phyloP scores from a whole-genome alignment of 1,140 invertebrate genomes.

The Meteorus sp. region DNA sequence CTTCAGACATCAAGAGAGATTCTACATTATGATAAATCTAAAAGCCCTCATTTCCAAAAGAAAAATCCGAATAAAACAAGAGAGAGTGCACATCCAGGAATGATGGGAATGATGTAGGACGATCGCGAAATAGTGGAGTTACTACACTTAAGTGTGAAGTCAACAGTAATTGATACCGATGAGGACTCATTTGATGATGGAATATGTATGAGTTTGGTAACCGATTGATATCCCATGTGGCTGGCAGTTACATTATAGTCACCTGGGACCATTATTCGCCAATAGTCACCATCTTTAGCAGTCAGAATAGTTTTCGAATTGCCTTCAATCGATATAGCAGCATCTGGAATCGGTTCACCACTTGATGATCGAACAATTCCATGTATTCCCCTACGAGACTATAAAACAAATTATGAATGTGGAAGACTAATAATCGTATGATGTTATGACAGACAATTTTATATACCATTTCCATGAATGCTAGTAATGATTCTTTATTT shows the following conservation, averaged over 20 bases:
- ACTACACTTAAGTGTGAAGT: conserved; percentile 84
- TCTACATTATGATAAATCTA: conserved; percentile 10
- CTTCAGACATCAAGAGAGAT: conserved; percentile 14
- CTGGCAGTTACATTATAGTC: conserved; percentile 79
- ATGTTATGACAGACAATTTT: no score
- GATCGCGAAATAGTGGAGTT: no score
- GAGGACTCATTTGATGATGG: conserved; percentile 45
- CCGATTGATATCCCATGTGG: conserved; percentile 68
- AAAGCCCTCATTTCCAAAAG: not conserved
- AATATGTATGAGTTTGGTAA: conserved; percentile 66
- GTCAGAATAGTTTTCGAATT: conserved; percentile 72
- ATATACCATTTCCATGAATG: conserved; percentile 82
- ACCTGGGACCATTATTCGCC: conserved; percentile 86
- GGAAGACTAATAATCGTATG: no score
- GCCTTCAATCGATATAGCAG: conserved; percentile 73
- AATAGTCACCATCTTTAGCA: conserved; percentile 85
- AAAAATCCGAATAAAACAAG: conserved; percentile 5
- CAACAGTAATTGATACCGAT: conserved; percentile 64
- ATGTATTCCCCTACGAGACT: conserved; percentile 81
- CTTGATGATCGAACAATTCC: conserved; percentile 83
- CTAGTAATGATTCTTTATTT: conserved; percentile 82
- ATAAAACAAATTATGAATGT: no score
- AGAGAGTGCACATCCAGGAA: not conserved
- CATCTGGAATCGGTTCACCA: conserved; percentile 71
- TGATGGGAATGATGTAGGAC: not conserved